These are phyloP conservation scores for Globodera rostochiensis DNA, from an alignment of 1,140 invertebrate species.

Conservation along the genomic window DNA sequence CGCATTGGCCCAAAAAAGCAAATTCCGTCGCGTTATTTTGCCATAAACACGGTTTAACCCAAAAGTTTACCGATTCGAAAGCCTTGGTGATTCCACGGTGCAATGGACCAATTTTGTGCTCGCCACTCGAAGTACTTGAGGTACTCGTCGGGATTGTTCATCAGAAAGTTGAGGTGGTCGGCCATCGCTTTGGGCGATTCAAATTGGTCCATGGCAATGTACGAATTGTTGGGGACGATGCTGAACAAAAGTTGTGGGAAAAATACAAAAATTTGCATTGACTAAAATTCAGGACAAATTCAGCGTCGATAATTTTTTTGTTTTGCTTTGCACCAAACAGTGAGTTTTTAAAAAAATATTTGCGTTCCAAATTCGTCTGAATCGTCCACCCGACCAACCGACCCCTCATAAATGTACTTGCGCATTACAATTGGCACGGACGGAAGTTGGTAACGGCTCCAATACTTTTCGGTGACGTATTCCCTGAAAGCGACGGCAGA, in stretches of 20 bases:
- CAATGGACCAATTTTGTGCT: conserved; percentile 36
- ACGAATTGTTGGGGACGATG: conserved; percentile 38
- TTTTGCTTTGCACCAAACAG: too few species aligned
- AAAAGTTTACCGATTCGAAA: conserved; percentile 25
- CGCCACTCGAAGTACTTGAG: conserved; percentile 46
- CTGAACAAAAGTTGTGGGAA: conserved; percentile 22
- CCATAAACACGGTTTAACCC: not conserved
- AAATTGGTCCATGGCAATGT: conserved; percentile 51
- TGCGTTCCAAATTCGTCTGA: too few species aligned
- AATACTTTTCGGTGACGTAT: conserved; percentile 54
- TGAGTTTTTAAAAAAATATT: too few species aligned
- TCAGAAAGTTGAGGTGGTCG: conserved; percentile 35
- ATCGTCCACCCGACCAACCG: not conserved
- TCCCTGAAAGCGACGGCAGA: conserved; percentile 1
- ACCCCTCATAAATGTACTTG: conserved; percentile 41
- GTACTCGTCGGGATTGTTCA: conserved; percentile 45
- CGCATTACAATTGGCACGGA: conserved; percentile 45
- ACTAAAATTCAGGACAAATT: not conserved
- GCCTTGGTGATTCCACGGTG: conserved; percentile 38
- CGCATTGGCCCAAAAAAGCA: conserved; percentile 17
- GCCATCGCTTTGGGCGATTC: conserved; percentile 37
- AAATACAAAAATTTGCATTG: conserved; percentile 19
- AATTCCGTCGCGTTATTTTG: not conserved
- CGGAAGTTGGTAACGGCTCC: conserved; percentile 26
- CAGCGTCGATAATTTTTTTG: not conserved